Percentiles rank a stretch among this genome's conserved stretches.
phyloP scores from a whole-genome alignment of 2,113 vertebrate species.

The Rhinopomastus cyanomelas region DNA sequence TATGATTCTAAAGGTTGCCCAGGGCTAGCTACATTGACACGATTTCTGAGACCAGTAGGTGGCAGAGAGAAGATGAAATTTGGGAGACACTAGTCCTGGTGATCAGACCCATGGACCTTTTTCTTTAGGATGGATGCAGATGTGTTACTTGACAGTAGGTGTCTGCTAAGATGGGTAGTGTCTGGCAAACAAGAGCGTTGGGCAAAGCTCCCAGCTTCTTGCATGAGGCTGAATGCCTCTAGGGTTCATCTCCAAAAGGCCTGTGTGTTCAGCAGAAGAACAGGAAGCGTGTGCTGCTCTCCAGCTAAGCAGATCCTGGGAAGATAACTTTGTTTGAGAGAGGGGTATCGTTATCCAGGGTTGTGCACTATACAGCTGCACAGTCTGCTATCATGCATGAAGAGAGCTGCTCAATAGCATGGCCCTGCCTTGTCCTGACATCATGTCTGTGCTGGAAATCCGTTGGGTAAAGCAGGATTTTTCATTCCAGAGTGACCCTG shows the following conservation, averaged over 20 bases:
- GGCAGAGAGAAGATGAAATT: constrained; percentile 28
- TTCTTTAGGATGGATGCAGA: not conserved
- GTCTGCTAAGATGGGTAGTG: not conserved
- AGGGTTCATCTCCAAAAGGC: not conserved
- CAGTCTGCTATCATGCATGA: constrained; percentile 88
- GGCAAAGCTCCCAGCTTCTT: not conserved
- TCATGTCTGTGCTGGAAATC: constrained; percentile 92
- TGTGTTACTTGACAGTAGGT: not conserved
- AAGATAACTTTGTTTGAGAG: constrained; percentile 89
- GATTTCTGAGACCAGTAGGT: not conserved
- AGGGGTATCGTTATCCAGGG: constrained; percentile 80
- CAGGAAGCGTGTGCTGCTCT: constrained; percentile 77
- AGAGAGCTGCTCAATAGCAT: constrained; percentile 83
- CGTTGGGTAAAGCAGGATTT: constrained; percentile 78
- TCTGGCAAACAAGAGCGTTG: not conserved
- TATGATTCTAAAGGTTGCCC: too few species aligned
- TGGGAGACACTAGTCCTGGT: not conserved
- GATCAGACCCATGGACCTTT: not conserved
- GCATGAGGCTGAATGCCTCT: not conserved
- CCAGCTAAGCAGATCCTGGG: constrained; percentile 83
- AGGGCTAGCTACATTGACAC: not conserved
- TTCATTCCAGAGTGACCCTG: constrained; percentile 64
- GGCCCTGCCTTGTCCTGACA: constrained; percentile 86
- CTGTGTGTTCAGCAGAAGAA: constrained; percentile 75
- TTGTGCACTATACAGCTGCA: constrained; percentile 80